Conservation (phyloP, 2,888 invertebrate genomes). For the Drosophila pseudotalamancana region DNA sequence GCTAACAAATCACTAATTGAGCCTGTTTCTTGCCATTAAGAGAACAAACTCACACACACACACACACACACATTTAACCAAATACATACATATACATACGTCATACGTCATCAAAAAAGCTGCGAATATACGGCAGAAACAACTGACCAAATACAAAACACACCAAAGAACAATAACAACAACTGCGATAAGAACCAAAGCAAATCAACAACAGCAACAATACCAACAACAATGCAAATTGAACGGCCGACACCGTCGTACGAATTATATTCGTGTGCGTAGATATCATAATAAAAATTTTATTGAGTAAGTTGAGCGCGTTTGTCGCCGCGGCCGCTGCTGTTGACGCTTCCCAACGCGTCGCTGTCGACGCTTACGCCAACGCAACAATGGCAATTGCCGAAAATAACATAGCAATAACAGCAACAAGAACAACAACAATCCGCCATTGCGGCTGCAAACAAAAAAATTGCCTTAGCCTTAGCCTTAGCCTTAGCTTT, state of each 20-base stretch:
- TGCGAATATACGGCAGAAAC: constrained; percentile 30
- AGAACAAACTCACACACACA: background rate
- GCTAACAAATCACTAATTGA: constrained; percentile 47
- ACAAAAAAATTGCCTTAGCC: constrained; percentile 9
- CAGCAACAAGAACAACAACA: constrained; percentile 16
- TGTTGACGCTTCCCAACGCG: constrained; percentile 12
- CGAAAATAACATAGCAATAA: constrained; percentile 44
- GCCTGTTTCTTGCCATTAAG: background rate
- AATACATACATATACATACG: background rate
- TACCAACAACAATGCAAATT: constrained; percentile 36
- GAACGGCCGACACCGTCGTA: constrained; percentile 21
- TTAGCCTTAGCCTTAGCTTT: constrained; percentile 18
- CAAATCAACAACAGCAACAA: constrained; percentile 19
- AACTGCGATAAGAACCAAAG: constrained; percentile 43
- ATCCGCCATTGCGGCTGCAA: constrained; percentile 17
- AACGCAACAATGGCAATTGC: constrained; percentile 49
- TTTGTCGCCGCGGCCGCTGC: constrained; percentile 32
- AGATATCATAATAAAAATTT: constrained; percentile 83
- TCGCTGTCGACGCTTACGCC: constrained; percentile 33
- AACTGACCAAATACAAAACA: constrained; percentile 42
- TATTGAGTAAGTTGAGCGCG: constrained; percentile 82
- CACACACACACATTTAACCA: background rate
- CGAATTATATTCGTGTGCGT: constrained; percentile 62
- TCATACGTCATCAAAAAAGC: constrained; percentile 34
- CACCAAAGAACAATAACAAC: constrained; percentile 15